Percentiles rank a stretch among this genome's conserved stretches.
Conservation (phyloP, 2,113 vertebrate species). For the Dipodomys spectabilis region DNA sequence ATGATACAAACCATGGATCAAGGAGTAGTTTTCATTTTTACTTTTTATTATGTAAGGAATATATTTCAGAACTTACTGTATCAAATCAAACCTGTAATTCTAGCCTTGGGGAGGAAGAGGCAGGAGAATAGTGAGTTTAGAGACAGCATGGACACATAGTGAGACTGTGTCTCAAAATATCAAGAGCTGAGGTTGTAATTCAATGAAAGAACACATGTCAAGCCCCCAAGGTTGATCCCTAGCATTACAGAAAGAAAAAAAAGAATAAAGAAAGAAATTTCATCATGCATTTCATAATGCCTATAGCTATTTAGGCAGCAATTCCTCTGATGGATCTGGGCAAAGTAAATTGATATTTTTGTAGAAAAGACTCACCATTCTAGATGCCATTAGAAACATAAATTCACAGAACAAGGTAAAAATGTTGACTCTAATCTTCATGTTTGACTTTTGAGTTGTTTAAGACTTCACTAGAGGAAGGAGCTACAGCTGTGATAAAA, state of each 20-base stretch:
- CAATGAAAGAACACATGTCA: no score
- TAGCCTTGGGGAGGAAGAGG: no score
- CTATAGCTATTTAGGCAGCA: not conserved
- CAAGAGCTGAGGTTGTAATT: no score
- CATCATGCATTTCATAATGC: not conserved
- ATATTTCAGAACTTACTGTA: not conserved
- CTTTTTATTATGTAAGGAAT: not conserved
- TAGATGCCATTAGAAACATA: not conserved
- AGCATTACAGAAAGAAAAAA: no score
- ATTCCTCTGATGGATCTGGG: not conserved
- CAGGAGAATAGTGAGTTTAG: no score
- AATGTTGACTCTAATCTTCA: not conserved
- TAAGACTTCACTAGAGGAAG: not conserved
- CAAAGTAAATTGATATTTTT: not conserved
- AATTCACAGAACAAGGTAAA: not conserved
- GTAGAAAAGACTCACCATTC: not conserved
- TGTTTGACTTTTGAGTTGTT: not conserved
- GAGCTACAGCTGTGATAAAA: not conserved
- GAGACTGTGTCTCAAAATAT: no score
- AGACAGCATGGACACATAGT: no score
- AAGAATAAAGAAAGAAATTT: no score
- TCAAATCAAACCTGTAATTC: no score
- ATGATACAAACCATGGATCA: not conserved
- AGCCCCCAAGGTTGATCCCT: no score
- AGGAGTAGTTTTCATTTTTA: not conserved